Evolutionary conservation across 2,888 invertebrate species (phyloP).

Genomic region (Eupithecia subfuscata): DNA sequence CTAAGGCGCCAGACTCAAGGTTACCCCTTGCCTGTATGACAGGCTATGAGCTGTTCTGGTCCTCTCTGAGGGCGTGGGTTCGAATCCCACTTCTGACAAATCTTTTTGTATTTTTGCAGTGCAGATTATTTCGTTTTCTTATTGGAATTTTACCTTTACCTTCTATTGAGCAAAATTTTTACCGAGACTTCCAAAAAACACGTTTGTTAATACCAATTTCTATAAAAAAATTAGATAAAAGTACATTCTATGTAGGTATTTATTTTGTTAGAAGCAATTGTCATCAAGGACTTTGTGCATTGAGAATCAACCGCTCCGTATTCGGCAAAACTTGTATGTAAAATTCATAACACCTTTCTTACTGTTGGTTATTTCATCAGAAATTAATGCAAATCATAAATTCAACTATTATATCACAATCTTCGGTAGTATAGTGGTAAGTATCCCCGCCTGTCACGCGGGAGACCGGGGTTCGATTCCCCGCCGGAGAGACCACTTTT

Average conservation of each 20-base stretch:
- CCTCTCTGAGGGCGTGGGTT: slow-evolving; percentile 92
- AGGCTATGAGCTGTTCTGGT: slow-evolving; percentile 87
- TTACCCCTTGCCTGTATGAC: slow-evolving; percentile 83
- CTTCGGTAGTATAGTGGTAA: slow-evolving; percentile 85
- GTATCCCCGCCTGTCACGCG: slow-evolving; percentile 85
- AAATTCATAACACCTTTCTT: no score
- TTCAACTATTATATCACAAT: slow-evolving; percentile 28
- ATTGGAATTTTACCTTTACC: neutral
- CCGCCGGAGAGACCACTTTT: slow-evolving; percentile 72
- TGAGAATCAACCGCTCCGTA: no score
- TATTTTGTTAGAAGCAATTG: no score
- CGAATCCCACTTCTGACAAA: slow-evolving; percentile 92
- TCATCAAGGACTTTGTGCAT: no score
- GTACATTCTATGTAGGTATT: no score
- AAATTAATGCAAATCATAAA: slow-evolving; percentile 19
- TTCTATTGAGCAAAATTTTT: neutral
- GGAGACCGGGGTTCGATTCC: slow-evolving; percentile 85
- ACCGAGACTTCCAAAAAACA: no score
- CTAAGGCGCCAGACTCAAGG: slow-evolving; percentile 90
- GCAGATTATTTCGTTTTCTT: neutral
- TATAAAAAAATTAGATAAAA: no score
- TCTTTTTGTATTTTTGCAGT: slow-evolving; percentile 53
- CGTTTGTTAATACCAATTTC: no score
- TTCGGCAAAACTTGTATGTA: no score
- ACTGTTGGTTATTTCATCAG: neutral